Base-by-base conservation (phyloP, 2,888 invertebrate genomes). In the Tholera decimalis region DNA sequence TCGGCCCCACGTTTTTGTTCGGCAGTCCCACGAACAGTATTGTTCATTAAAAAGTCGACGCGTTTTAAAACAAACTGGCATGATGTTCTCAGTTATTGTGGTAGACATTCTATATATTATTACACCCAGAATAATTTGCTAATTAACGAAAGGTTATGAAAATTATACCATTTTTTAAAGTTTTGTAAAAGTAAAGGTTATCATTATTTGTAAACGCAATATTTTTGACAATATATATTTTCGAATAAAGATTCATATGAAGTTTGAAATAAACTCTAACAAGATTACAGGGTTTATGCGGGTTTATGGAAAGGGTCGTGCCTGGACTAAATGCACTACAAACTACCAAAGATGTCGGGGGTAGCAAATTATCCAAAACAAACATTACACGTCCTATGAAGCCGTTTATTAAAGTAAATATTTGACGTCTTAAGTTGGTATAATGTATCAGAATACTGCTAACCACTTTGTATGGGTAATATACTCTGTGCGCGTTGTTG, bases 311-410 rank as follows among this genome's bases (percentile, higher is more conserved):
- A 26, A 53, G 35, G 57, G 39, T 37, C 59, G 58, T 35, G 68
- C 33, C 59, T 24, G 28, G 33, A 22, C 30, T 60, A 67, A 74
- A 47, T 70, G 51, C 71, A 73, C 56, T 72, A 43, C 76, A 53
- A 56, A 76, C 30, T 62, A 56, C 39, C 49, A 30, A 54, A 71
- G 44, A 54, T 47, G 7, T 50, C 7, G 39, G 50, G 50, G 20
- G 41, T 50, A 54, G 44, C 51, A 73, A 57, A 76, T 76, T 70
- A 76, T 61, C 55, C 24, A 76, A 57, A 70, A 56, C 50, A 76
- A 76, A 76, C 39, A 39, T 47, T n/a, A 54, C 20, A 41, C 35
- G 39, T n/a, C 49, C 50, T 58, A 8, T 53, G 47, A 56, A 73
- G 11, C 62, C 56, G 51, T 74, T 70, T 62, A 62, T 41, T 44